These are phyloP conservation scores for Nibea coibor DNA, from an alignment of 2,113 vertebrate species.

Conservation along the genomic window DNA sequence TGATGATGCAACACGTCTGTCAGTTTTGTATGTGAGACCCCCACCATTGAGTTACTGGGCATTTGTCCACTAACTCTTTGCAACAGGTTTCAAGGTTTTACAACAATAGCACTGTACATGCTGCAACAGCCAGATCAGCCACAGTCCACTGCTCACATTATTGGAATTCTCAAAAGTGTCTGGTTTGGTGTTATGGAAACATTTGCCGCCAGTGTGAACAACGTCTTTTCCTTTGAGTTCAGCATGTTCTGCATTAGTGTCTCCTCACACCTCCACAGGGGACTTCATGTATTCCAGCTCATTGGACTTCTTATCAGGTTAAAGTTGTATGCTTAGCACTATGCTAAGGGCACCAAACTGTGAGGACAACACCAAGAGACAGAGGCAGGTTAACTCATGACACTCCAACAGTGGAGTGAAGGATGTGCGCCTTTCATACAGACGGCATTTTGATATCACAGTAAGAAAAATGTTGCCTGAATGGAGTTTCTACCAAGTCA, in stretches of 20 bases:
- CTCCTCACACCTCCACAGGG: background rate
- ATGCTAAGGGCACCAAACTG: slow-evolving; percentile 1
- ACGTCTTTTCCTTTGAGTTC: background rate
- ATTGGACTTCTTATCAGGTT: background rate
- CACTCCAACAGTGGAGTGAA: background rate
- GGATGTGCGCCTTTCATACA: background rate
- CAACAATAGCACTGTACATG: slow-evolving; percentile 9
- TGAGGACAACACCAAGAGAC: too few relatives aligned
- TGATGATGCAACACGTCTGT: slow-evolving; percentile 46
- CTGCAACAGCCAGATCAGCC: slow-evolving; percentile 21
- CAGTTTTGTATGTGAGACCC: slow-evolving; percentile 58
- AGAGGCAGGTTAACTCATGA: background rate
- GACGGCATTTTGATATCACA: background rate
- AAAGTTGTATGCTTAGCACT: background rate
- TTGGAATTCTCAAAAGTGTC: background rate
- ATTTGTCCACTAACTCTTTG: slow-evolving; percentile 51
- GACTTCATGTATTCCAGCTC: background rate
- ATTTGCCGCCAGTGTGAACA: background rate
- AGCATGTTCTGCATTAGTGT: background rate
- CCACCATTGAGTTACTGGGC: slow-evolving; percentile 42
- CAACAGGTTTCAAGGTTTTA: slow-evolving; percentile 67
- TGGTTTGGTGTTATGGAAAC: background rate
- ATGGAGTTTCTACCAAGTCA: background rate
- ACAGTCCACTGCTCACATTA: background rate
- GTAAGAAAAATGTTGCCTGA: background rate